Conservation (phyloP, 1,140 invertebrate species). For the Calosoma granatense region DNA sequence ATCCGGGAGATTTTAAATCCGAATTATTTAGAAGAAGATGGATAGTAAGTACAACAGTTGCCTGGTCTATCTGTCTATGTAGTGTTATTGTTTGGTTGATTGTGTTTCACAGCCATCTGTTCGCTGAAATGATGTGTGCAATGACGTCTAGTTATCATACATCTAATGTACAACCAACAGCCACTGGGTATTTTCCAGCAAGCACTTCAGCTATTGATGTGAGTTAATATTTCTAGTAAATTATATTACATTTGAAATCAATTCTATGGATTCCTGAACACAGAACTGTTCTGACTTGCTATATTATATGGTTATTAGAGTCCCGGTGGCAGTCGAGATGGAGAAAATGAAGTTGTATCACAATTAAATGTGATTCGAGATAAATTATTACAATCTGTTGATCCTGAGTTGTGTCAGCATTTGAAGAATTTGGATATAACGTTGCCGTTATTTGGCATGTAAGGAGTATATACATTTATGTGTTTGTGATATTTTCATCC, state of each 20-base stretch:
- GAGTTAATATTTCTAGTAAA: constrained; percentile 22
- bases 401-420: constrained; percentile 55
- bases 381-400: constrained; percentile 51
- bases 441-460: constrained; percentile 74
- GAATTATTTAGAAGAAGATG: constrained; percentile 59
- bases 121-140: constrained; percentile 60
- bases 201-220: constrained; percentile 13
- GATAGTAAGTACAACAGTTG: constrained; percentile 65
- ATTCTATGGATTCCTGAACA: no score
- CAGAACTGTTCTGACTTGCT: neutral
- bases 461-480: constrained; percentile 32
- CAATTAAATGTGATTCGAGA: constrained; percentile 61
- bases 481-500: constrained; percentile 11
- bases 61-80: constrained; percentile 11
- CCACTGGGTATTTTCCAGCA: constrained; percentile 36
- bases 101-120: constrained; percentile 48
- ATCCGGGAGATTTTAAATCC: constrained; percentile 49
- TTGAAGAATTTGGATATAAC: constrained; percentile 60
- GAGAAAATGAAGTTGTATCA: constrained; percentile 50
- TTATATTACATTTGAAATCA: no score
- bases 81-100: constrained; percentile 16
- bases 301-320: neutral
- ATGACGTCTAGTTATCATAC: constrained; percentile 61
- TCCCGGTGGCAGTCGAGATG: constrained; percentile 14
- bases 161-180: constrained; percentile 38